These are phyloP conservation scores for Drosophila rufa DNA, from an alignment of 1,140 invertebrate species.

Conservation along the genomic window DNA sequence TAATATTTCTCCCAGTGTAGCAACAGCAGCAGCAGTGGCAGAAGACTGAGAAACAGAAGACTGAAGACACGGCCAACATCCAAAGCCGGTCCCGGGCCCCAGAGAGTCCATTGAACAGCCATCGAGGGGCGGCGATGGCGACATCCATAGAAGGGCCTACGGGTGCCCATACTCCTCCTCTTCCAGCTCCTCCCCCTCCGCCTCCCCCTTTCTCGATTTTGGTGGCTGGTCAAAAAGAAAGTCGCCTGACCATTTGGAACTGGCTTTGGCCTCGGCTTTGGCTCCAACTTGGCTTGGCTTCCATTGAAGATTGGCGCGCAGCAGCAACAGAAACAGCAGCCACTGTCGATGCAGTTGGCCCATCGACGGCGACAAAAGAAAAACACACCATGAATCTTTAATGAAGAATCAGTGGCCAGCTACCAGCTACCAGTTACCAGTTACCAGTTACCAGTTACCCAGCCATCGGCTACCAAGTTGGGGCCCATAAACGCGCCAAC, in stretches of 20 bases:
- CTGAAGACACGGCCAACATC: slow-evolving; percentile 57
- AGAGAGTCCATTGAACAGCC: slow-evolving; percentile 47
- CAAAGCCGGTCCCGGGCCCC: slow-evolving; percentile 37
- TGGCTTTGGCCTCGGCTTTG: slow-evolving; percentile 44
- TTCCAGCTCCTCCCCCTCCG: not conserved
- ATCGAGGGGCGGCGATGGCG: slow-evolving; percentile 30
- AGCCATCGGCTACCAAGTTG: slow-evolving; percentile 42
- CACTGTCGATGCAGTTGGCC: slow-evolving; percentile 39
- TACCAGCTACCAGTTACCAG: slow-evolving; percentile 10
- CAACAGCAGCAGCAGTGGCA: slow-evolving; percentile 10
- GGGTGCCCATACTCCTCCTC: slow-evolving; percentile 8
- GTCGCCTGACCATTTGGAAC: slow-evolving; percentile 60
- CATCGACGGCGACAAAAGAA: slow-evolving; percentile 62
- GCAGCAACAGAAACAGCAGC: slow-evolving; percentile 50
- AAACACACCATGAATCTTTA: slow-evolving; percentile 84
- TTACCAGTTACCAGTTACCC: slow-evolving; percentile 11
- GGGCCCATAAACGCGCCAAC: slow-evolving; percentile 54
- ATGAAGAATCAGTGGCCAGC: slow-evolving; percentile 70
- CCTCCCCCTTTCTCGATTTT: slow-evolving; percentile 39
- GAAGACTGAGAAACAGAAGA: slow-evolving; percentile 23
- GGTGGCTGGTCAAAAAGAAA: slow-evolving; percentile 76
- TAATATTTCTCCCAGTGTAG: not conserved
- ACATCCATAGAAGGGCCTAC: slow-evolving; percentile 48
- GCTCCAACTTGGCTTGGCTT: slow-evolving; percentile 37
- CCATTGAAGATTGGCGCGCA: slow-evolving; percentile 65